Base-by-base conservation (phyloP, 1,140 invertebrate genomes). In the Dinoponera quadriceps region DNA sequence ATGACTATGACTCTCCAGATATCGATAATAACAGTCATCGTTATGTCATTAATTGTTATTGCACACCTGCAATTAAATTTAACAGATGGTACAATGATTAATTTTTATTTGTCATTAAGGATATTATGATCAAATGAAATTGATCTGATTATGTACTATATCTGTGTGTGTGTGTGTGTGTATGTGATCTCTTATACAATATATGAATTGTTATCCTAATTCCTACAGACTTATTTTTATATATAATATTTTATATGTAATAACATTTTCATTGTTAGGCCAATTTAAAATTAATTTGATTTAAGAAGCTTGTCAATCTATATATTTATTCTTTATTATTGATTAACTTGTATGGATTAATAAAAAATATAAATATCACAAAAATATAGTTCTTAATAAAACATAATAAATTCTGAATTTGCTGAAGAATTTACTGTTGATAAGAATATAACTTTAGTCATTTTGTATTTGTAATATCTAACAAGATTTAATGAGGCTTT, bases 221-320 rank as follows among this genome's bases (percentile, higher is more conserved):
- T 91, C 91, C 89, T n/a, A 90, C 89, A 85, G 80, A 88, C 90
- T 87, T 91, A 91, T 89, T 91, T 91, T 80, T 71, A n/a, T 22
- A 59, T 51, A 27, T 7, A 11, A 57, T 29, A 78, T 91, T 91
- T 80, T 71, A n/a, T 22, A 59, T 51, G 20, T 7, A 11, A 57
- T 29, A 78, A 48, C 11, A 22, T 83, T 54, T 85, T 55, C 33
- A 13, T 25, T 27, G 0, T 38, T 51, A 18, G 11, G 0, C 4
- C 18, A 57, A 4, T 29, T 48, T 54, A n/a, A n/a, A n/a, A n/a
- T n/a, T n/a, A n/a, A n/a, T n/a, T n/a, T n/a, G n/a, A n/a, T n/a
- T n/a, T n/a, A 0, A 59, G 22, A 78, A 11, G 13, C 62, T 13
- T 62, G 38, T 59, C 14, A 25, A 38, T 44, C 7, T 14, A 4